A percentile compares a stretch with the other conserved stretches of the same genome.
Conservation (phyloP, 2,113 vertebrate species). For the Uropsilus gracilis region DNA sequence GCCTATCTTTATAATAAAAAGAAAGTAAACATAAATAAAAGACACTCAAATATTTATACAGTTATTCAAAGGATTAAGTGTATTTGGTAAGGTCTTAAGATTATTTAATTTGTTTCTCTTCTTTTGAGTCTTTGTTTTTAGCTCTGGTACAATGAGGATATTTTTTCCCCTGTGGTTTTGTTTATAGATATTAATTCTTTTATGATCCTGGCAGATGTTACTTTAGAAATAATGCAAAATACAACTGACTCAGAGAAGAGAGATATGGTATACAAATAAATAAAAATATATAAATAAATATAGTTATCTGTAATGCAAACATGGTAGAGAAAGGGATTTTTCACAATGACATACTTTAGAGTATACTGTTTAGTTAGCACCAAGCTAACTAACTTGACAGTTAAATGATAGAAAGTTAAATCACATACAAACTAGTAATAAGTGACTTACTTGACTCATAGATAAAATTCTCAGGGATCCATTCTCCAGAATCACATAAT, state of each 20-base stretch:
- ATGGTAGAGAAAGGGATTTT: no score
- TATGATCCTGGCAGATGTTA: constrained; percentile 57
- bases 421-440: neutral
- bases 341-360: neutral
- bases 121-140: constrained; percentile 78
- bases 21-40: constrained; percentile 87
- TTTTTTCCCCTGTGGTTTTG: constrained; percentile 66
- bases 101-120: constrained; percentile 76
- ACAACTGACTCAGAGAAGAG: constrained; percentile 14
- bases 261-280: neutral
- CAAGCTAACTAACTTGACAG: neutral
- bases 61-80: constrained; percentile 85
- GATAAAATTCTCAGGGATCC: neutral
- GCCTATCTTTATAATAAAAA: constrained; percentile 85
- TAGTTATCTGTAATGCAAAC: no score
- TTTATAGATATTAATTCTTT: constrained; percentile 70
- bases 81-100: constrained; percentile 83
- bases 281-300: neutral
- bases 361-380: neutral
- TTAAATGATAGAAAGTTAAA: neutral
- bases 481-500: neutral
- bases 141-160: constrained; percentile 49
- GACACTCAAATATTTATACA: constrained; percentile 86
- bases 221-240: constrained; percentile 65
- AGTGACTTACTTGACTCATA: neutral